Evolutionary conservation across 1,140 invertebrate genomes (phyloP).

Genomic region (Dolichoris vasculosae): DNA sequence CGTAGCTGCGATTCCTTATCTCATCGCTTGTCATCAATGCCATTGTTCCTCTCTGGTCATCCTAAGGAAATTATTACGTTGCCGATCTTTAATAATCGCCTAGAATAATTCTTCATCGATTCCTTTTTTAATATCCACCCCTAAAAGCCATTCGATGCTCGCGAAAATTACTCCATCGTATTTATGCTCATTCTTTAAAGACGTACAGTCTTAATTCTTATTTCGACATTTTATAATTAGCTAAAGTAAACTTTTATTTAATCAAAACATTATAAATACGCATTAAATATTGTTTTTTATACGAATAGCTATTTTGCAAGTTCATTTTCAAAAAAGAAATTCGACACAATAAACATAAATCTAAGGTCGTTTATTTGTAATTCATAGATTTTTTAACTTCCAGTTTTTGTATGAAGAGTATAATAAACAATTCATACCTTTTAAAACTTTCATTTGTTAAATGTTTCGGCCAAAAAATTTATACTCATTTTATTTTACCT

Average conservation of each 20-base stretch:
- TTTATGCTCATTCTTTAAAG: too few species aligned
- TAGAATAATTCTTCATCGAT: too few species aligned
- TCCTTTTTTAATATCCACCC: too few species aligned
- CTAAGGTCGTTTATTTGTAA: background rate
- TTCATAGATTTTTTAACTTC: background rate
- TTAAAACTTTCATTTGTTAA: background rate
- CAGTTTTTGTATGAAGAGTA: background rate
- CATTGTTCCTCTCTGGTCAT: background rate
- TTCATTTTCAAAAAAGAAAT: background rate
- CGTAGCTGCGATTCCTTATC: conserved; percentile 57
- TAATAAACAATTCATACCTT: background rate
- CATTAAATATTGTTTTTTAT: background rate
- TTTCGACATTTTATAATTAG: background rate
- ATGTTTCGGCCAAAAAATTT: background rate
- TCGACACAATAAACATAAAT: background rate
- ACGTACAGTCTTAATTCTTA: too few species aligned
- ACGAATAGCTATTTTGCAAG: background rate
- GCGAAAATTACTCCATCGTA: too few species aligned
- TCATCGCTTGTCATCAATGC: background rate
- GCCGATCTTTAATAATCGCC: too few species aligned
- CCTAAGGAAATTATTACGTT: too few species aligned
- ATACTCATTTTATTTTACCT: background rate
- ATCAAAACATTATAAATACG: background rate
- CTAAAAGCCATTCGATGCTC: too few species aligned
- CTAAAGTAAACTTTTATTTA: too few species aligned